Evolutionary conservation across 2,797 vertebrate genomes (phyloP).

Genomic region (Pangasius larnaudii): DNA sequence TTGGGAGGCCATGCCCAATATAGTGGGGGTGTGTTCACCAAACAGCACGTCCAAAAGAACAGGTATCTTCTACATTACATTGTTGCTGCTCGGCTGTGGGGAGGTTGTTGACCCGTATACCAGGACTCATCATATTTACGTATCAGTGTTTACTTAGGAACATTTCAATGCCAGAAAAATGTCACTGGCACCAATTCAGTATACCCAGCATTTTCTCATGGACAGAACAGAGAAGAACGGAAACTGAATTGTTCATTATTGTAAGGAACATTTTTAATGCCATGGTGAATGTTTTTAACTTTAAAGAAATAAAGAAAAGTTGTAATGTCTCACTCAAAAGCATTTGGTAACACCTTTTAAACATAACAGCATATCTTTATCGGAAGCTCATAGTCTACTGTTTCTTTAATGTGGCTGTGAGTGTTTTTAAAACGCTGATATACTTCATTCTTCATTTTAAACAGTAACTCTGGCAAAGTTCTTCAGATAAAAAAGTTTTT

Average conservation of each 20-base stretch:
- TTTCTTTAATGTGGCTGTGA: neutral
- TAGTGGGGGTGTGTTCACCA: conserved; percentile 7
- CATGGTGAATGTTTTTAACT: neutral
- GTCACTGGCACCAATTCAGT: neutral
- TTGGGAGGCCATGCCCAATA: neutral
- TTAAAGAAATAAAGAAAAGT: neutral
- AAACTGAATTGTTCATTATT: neutral
- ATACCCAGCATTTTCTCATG: neutral
- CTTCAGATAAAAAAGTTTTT: neutral
- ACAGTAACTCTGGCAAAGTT: neutral
- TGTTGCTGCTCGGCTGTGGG: neutral
- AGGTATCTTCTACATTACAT: neutral
- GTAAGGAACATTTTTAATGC: neutral
- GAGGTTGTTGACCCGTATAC: conserved; percentile 3
- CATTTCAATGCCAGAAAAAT: neutral
- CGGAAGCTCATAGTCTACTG: neutral
- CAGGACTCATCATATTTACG: neutral
- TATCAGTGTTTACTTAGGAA: conserved; percentile 25
- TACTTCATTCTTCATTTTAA: neutral
- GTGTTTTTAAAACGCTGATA: neutral
- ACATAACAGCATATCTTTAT: neutral
- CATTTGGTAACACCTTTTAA: neutral
- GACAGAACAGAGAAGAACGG: neutral
- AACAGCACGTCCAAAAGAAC: neutral
- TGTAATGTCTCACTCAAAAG: no score